Evolutionary conservation across 1,140 invertebrate species (phyloP).

Genomic region (Leptopilina boulardi): DNA sequence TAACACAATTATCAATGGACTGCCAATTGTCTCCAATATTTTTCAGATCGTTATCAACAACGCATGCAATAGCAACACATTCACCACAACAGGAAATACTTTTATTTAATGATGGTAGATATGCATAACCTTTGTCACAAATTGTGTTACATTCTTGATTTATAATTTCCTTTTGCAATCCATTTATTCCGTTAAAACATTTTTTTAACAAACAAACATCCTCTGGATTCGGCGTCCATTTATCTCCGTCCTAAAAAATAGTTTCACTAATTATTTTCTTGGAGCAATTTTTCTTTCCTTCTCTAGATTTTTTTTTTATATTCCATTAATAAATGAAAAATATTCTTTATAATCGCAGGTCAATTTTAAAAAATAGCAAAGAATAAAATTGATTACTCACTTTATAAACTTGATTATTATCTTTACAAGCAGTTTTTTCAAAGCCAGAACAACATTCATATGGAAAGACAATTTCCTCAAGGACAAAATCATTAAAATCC

Average conservation of each 20-base stretch:
- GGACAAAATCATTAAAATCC: constrained; percentile 75
- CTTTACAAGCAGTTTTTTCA: constrained; percentile 79
- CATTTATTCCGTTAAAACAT: constrained; percentile 73
- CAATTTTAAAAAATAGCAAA: neutral
- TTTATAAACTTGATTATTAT: constrained; percentile 76
- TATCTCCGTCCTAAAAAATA: constrained; percentile 74
- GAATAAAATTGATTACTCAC: constrained; percentile 59
- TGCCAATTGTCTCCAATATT: constrained; percentile 77
- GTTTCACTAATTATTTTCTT: too few relatives aligned
- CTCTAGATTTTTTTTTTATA: too few relatives aligned
- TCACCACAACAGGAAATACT: constrained; percentile 80
- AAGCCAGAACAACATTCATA: constrained; percentile 80
- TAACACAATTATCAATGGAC: constrained; percentile 79
- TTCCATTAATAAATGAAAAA: too few relatives aligned
- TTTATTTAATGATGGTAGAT: constrained; percentile 62
- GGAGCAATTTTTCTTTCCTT: too few relatives aligned
- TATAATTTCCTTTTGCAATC: constrained; percentile 71
- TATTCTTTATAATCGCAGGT: too few relatives aligned
- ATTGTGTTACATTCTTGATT: constrained; percentile 58
- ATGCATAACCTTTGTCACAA: constrained; percentile 72
- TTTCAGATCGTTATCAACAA: constrained; percentile 75
- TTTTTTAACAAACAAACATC: constrained; percentile 77
- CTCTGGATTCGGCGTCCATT: constrained; percentile 75
- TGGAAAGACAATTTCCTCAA: constrained; percentile 74
- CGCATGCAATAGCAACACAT: constrained; percentile 80